Percentiles rank a stretch among this genome's conserved stretches.
These are phyloP conservation scores for Sminthurinus signatus DNA, from an alignment of 1,140 invertebrate genomes.

Conservation along the genomic window DNA sequence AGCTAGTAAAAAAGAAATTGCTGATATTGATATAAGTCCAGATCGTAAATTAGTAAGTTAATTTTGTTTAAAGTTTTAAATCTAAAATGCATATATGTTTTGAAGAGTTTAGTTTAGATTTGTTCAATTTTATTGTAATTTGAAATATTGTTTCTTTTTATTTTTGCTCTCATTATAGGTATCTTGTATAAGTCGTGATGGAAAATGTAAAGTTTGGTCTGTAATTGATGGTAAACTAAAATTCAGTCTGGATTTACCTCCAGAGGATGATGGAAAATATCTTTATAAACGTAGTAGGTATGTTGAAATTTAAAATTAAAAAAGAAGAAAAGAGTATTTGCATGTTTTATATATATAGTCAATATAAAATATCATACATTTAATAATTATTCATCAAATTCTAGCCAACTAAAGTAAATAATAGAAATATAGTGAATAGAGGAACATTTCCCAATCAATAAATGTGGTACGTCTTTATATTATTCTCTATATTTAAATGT, in stretches of 20 bases:
- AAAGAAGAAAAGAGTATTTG: too few relatives aligned
- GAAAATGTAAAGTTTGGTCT: constrained; percentile 72
- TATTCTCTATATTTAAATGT: too few relatives aligned
- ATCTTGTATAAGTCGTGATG: constrained; percentile 82
- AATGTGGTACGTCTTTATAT: too few relatives aligned
- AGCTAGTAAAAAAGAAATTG: constrained; percentile 74
- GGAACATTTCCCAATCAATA: too few relatives aligned
- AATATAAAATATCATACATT: too few relatives aligned
- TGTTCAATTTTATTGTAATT: too few relatives aligned
- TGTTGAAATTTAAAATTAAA: constrained; percentile 22
- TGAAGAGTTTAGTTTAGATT: too few relatives aligned
- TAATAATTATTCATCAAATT: too few relatives aligned
- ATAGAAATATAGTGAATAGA: too few relatives aligned
- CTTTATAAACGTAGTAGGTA: constrained; percentile 74
- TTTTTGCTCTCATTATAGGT: constrained; percentile 52
- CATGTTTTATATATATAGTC: too few relatives aligned
- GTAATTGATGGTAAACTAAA: constrained; percentile 56
- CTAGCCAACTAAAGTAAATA: too few relatives aligned
- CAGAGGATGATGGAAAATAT: constrained; percentile 66
- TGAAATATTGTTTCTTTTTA: neutral
- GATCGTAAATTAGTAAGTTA: constrained; percentile 56
- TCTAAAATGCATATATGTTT: neutral
- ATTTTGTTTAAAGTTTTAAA: constrained; percentile 4
- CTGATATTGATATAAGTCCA: constrained; percentile 83
- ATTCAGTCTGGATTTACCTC: constrained; percentile 64